Evolutionary conservation across 2,113 vertebrate genomes (phyloP).

Genomic region (Thinocorus orbignyianus): DNA sequence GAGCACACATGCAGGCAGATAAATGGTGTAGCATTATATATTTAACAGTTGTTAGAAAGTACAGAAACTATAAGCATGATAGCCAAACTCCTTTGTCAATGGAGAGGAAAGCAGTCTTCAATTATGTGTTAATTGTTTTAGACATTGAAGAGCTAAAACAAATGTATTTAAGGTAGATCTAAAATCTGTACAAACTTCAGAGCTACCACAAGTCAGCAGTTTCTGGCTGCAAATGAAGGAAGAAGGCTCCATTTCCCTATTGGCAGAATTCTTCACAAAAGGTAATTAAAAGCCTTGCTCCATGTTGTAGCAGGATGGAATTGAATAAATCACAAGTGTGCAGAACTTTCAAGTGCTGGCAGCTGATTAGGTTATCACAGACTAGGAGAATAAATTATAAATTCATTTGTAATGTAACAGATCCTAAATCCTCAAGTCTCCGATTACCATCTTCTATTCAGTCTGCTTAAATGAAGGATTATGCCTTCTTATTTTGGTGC

Average conservation of each 20-base stretch:
- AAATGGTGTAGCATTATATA: conserved; percentile 1
- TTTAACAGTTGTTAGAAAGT: conserved; percentile 5
- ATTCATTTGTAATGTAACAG: not conserved
- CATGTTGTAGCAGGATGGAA: not conserved
- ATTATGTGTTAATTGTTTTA: not conserved
- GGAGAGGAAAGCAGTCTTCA: not conserved
- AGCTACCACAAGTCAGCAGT: not conserved
- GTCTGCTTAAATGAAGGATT: not conserved
- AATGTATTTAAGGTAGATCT: not conserved
- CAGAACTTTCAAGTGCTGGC: not conserved
- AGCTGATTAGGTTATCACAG: not conserved
- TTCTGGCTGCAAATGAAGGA: not conserved
- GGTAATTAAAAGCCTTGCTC: not conserved
- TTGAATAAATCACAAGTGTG: not conserved
- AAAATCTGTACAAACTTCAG: not conserved
- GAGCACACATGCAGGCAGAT: not conserved
- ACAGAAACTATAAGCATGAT: not conserved
- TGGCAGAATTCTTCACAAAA: not conserved
- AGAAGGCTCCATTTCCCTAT: not conserved
- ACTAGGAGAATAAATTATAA: not conserved
- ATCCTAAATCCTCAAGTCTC: not conserved
- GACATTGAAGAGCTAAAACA: not conserved
- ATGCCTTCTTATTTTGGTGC: not conserved
- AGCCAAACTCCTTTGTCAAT: not conserved
- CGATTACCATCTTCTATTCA: not conserved